Evolutionary conservation across 2,797 vertebrate genomes (phyloP), one percentile per base, ranked within the genome.

Genomic region (Mergus octosetaceus): DNA sequence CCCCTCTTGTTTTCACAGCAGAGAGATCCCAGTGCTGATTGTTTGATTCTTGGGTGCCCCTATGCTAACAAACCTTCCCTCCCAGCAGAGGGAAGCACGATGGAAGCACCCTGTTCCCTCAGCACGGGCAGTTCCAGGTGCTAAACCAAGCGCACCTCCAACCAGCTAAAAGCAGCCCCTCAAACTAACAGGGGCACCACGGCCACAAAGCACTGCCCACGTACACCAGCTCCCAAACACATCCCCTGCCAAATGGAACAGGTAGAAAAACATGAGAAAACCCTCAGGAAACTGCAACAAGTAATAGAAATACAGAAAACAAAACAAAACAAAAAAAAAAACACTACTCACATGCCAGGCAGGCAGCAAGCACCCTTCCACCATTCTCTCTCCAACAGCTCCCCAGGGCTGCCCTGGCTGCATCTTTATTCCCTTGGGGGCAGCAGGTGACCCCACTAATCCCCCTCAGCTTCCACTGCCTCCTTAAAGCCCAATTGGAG

Each of bases 101-200:
- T 0, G 2, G 43, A 3, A 5, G 9, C 3, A 2, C 20, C 16
- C 25, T 2, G 6, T 3, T 11, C 13, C 16, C 2, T 21, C 11
- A 13, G n/a, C n/a, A 34, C 61, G 1, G 0, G 2, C 9, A 2
- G 30, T 9, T 13, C 2, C 0, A 10, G 56, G 17, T 17, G 16
- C 38, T 8, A 8, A 53, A 24, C 68, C 4, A 3, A 34, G 30
- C 0, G 6, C 0, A 9, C 49, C 41, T 0, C 4, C 15, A 13
- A 20, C 13, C 3, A 0, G 7, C 27, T 18, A 19, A 45, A 30
- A 11, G 27, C 51, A 56, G 5, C 4, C 1, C 62, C 36, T 20
- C 24, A 1, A 41, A 57, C 18, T 1, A 3, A 34, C 51, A 27
- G 34, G 13, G 43, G 57, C 75, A 18, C 4, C 58, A 10, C 0